phyloP scores from a whole-genome alignment of 2,888 invertebrate genomes.

The Ennomos fuscantarius region DNA sequence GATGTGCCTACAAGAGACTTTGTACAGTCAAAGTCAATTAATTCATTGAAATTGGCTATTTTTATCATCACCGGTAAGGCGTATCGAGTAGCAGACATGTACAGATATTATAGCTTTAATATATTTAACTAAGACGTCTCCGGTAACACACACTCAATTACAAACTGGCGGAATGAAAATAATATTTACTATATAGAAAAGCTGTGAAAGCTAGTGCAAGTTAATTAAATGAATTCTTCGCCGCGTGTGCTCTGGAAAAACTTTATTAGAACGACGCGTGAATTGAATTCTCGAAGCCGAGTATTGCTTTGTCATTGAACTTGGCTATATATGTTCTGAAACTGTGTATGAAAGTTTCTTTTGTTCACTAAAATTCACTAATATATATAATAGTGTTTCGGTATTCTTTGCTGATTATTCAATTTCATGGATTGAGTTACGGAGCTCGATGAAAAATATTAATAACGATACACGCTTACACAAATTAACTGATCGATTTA shows the following conservation, averaged over 20 bases:
- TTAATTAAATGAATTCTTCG: slow-evolving; percentile 31
- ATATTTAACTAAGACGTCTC: slow-evolving; percentile 20
- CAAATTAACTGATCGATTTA: no score
- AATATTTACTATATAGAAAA: slow-evolving; percentile 15
- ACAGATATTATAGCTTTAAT: slow-evolving; percentile 31
- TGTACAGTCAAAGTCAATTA: no score
- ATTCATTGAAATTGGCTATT: no score
- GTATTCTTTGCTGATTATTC: no score
- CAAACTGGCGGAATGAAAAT: slow-evolving; percentile 13
- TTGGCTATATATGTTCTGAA: background rate
- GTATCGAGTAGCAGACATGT: slow-evolving; percentile 27
- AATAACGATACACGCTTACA: no score
- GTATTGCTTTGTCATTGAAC: slow-evolving; percentile 16
- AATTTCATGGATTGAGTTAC: no score
- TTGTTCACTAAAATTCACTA: background rate
- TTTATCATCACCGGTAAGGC: background rate
- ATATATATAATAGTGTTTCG: background rate
- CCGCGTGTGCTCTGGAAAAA: slow-evolving; percentile 24
- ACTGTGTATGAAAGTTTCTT: background rate
- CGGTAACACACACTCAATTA: slow-evolving; percentile 21
- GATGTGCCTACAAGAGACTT: no score
- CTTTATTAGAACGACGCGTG: slow-evolving; percentile 23
- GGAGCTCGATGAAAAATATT: no score
- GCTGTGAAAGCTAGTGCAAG: slow-evolving; percentile 17
- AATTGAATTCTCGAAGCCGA: slow-evolving; percentile 11